A percentile compares a stretch with the other conserved stretches of the same genome.
These are phyloP conservation scores for Stegodyphus dumicola DNA, from an alignment of 1,140 invertebrate species.

Conservation along the genomic window DNA sequence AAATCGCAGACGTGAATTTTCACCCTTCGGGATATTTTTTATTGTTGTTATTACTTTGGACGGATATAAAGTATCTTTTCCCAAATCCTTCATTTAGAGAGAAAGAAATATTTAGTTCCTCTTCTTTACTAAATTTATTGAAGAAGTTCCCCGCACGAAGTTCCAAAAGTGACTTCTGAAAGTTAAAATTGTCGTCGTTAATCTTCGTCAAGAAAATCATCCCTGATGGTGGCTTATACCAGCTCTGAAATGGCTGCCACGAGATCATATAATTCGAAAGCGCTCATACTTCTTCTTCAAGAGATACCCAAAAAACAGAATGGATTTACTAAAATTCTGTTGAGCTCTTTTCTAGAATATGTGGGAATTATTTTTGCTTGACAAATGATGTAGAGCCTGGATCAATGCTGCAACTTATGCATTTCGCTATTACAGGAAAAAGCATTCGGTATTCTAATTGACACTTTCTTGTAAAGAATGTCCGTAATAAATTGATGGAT, in stretches of 20 bases:
- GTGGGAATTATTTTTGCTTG: background rate
- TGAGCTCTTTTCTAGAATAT: background rate
- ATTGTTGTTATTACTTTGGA: no score
- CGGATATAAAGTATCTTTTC: no score
- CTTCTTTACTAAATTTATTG: background rate
- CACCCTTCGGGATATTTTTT: no score
- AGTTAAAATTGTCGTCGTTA: slow-evolving; percentile 6
- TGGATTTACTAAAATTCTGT: background rate
- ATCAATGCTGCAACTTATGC: background rate
- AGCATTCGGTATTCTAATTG: background rate
- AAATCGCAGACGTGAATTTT: no score
- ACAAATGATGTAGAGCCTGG: background rate
- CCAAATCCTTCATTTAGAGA: no score
- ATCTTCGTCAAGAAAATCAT: slow-evolving; percentile 8
- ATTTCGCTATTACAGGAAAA: background rate
- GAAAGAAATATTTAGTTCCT: no score
- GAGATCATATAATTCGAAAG: background rate
- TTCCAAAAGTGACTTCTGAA: background rate
- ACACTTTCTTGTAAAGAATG: background rate
- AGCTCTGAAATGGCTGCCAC: background rate
- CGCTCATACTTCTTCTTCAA: background rate
- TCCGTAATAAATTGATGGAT: background rate
- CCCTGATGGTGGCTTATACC: background rate
- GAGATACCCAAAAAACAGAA: background rate
- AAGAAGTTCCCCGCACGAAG: background rate